Evolutionary conservation across 2,113 vertebrate genomes (phyloP), one percentile per base, ranked within the genome.

Genomic region (Scomber japonicus): DNA sequence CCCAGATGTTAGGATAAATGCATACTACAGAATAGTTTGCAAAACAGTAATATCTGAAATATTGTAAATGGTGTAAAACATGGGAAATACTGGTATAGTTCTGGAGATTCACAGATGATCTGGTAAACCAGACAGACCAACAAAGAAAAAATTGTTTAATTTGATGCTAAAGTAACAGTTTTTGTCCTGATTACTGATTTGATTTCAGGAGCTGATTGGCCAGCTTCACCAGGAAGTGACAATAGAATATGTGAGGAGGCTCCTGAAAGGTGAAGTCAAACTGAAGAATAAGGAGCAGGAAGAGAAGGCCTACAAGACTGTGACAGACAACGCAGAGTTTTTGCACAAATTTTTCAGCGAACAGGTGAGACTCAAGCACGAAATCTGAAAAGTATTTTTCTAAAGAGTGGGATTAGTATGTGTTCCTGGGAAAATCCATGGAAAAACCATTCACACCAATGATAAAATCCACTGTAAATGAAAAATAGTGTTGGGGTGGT

Each of bases 261-360:
- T 99, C 74, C 89, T 98, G 88, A 97, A 92, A 85, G 94, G 85
- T 56, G 85, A 94, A 4, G 61, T 97, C 57, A 95, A 91, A 24
- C 83, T 98, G 78, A 96, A 89, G 91, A 71, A 92, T 0, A 61
- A 66, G 0, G 53, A 75, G 0, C 91, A 88, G 74, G 96, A 97
- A 91, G 88, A 91, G 69, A 82, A 84, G 12, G 91, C 97, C 54
- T 93, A 93, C 0, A 0, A 1, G 0, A 76, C 70, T 1, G 27
- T 99, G 31, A 86, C 17, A 4, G 80, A 73, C 11, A 89, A 97
- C 0, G 95, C 92, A 0, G 69, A 93, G 0, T 62, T 19, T 68
- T 81, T 99, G 57, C 90, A 93, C 67, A 0, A 9, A 0, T 90
- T 97, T 31, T 97, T 97, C 80, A 49, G 1, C 1, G 74, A 16